Evolutionary conservation across 2,888 invertebrate species (phyloP).

Genomic region (Chrysodeixis includens): DNA sequence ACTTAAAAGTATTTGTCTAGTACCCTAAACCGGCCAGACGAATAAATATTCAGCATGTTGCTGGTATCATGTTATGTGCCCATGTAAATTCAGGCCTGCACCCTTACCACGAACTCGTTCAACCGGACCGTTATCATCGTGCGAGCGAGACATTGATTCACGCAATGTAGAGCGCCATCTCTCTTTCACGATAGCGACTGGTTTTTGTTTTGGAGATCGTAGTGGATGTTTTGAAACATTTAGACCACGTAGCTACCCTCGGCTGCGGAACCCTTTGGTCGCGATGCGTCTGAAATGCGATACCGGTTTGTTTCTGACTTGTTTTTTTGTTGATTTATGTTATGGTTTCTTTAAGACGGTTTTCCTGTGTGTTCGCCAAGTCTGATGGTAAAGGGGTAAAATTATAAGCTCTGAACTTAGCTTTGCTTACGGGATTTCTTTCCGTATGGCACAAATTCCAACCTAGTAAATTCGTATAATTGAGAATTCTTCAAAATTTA

Average conservation of each 20-base stretch:
- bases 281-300: slow-evolving; percentile 59
- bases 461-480: too few relatives aligned
- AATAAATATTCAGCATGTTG: slow-evolving; percentile 71
- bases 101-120: too few relatives aligned
- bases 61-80: slow-evolving; percentile 64
- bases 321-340: slow-evolving; percentile 32
- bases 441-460: too few relatives aligned
- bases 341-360: neutral
- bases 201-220: too few relatives aligned
- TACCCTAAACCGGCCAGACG: slow-evolving; percentile 43
- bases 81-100: slow-evolving; percentile 75
- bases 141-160: too few relatives aligned
- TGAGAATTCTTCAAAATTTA: too few relatives aligned
- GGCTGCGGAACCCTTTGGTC: slow-evolving; percentile 55
- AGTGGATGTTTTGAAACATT: slow-evolving; percentile 73
- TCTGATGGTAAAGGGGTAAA: too few relatives aligned
- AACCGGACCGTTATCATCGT: too few relatives aligned
- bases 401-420: too few relatives aligned
- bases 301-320: slow-evolving; percentile 45
- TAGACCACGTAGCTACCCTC: slow-evolving; percentile 79
- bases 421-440: too few relatives aligned
- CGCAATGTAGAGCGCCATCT: too few relatives aligned
- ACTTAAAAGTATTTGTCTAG: slow-evolving; percentile 19
- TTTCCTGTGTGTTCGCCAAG: neutral
- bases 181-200: too few relatives aligned